Evolutionary conservation across 1,140 invertebrate species (phyloP), one percentile per base, ranked within the genome.

Genomic region (Sitobion miscanthi): DNA sequence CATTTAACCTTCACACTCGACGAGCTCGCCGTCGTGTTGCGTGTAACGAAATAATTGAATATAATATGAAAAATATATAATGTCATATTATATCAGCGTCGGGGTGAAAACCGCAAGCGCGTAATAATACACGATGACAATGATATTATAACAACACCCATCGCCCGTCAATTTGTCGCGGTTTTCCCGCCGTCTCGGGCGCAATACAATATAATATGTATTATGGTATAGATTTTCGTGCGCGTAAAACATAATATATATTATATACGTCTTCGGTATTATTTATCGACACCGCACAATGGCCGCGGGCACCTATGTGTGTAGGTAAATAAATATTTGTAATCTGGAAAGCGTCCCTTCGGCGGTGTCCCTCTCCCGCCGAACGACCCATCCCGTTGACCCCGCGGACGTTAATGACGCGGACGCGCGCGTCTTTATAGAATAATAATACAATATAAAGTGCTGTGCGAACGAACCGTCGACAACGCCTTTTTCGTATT

Each of bases 291-390:
- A 35, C 25, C 57, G 35, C 30, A 77, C 89, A 91, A 77, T 69
- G 90, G 14, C 54, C 38, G 23, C 30, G 49, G 6, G 7, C 38
- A 77, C 57, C 25, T 35, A 35, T n/a, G 20, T 47, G 49, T 86
- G 11, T 14, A n/a, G 90, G 38, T 90, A 90, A 90, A 90, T 91
- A 91, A 91, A 91, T 91, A 91, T 91, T 91, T 91, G 90, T 77
- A 91, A 47, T 77, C 42, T 91, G 45, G 35, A 42, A 45, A 90
- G 54, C 14, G 62, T 77, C 30, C 30, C n/a, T 77, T 77, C 14
- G 14, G 17, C 30, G 20, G 8, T 89, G 17, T n/a, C 2, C 6
- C 47, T 30, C n/a, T 54, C 35, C 30, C 17, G 49, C 11, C 85
- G 25, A 17, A 45, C 30, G 20, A 4, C 21, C n/a, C 49, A n/a